Conservation (phyloP, 2,797 vertebrate species). For the Liasis olivaceus region DNA sequence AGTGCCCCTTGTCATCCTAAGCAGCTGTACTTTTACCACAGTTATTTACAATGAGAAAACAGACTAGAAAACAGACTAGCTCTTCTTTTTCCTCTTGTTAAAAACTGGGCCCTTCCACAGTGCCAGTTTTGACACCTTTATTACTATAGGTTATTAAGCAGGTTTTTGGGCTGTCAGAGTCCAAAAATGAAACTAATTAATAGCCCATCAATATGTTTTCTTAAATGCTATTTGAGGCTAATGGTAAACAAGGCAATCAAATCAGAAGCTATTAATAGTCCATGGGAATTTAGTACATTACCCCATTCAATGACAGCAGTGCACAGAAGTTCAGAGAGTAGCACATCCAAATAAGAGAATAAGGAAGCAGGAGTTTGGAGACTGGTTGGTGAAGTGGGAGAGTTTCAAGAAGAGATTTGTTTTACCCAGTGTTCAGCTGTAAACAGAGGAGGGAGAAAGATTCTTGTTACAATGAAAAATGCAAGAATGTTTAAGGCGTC, state of each 20-base stretch:
- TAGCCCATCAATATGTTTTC: background rate
- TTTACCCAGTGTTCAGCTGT: background rate
- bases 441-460: background rate
- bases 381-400: background rate
- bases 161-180: background rate
- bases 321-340: background rate
- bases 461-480: background rate
- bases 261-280: background rate
- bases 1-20: background rate
- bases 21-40: background rate
- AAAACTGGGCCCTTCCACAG: background rate
- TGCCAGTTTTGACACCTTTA: background rate
- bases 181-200: background rate
- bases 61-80: background rate
- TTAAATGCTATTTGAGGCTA: background rate
- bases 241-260: background rate
- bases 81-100: background rate
- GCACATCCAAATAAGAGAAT: background rate
- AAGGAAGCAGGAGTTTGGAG: background rate
- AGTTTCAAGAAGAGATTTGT: background rate
- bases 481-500: background rate
- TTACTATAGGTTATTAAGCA: background rate
- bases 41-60: background rate
- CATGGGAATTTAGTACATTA: background rate
- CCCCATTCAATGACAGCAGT: background rate